A percentile compares a stretch with the other conserved stretches of the same genome.
These are phyloP conservation scores for Cheilosia pagana DNA, from an alignment of 2,888 invertebrate species.

Conservation along the genomic window DNA sequence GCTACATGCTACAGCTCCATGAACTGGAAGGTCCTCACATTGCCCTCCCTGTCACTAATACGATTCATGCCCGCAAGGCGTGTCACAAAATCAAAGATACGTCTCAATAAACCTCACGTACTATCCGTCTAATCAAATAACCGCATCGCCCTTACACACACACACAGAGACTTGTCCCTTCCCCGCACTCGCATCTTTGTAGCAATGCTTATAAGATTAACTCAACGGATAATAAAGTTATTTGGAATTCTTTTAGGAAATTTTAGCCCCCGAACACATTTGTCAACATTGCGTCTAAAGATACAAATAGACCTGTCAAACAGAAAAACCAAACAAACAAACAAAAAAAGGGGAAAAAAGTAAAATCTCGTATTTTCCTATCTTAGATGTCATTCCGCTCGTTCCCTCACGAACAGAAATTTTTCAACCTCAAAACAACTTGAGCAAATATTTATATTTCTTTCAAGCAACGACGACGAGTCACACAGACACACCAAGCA, in stretches of 20 bases:
- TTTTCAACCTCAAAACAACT: constrained; percentile 83
- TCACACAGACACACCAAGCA: constrained; percentile 38
- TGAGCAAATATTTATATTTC: constrained; percentile 81
- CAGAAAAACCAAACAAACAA: constrained; percentile 24
- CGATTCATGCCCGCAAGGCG: background rate
- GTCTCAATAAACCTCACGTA: constrained; percentile 54
- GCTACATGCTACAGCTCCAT: too few species aligned
- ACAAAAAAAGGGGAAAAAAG: too few species aligned
- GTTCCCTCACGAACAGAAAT: constrained; percentile 77
- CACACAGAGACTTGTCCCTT: too few species aligned
- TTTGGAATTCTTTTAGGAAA: constrained; percentile 68
- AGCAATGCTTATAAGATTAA: constrained; percentile 60
- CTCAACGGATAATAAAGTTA: constrained; percentile 74
- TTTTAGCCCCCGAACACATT: constrained; percentile 67
- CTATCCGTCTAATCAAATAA: constrained; percentile 39
- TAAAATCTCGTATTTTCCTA: constrained; percentile 66
- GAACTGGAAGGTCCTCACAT: too few species aligned
- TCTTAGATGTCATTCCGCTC: constrained; percentile 66
- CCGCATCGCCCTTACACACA: background rate
- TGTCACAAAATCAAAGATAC: constrained; percentile 42
- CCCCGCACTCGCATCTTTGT: background rate
- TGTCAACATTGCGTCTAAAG: constrained; percentile 72
- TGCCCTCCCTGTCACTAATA: too few species aligned
- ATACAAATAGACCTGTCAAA: constrained; percentile 71
- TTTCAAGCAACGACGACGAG: constrained; percentile 45